These are phyloP conservation scores for Drosophila biarmipes DNA, from an alignment of 1,140 invertebrate genomes.

Conservation along the genomic window DNA sequence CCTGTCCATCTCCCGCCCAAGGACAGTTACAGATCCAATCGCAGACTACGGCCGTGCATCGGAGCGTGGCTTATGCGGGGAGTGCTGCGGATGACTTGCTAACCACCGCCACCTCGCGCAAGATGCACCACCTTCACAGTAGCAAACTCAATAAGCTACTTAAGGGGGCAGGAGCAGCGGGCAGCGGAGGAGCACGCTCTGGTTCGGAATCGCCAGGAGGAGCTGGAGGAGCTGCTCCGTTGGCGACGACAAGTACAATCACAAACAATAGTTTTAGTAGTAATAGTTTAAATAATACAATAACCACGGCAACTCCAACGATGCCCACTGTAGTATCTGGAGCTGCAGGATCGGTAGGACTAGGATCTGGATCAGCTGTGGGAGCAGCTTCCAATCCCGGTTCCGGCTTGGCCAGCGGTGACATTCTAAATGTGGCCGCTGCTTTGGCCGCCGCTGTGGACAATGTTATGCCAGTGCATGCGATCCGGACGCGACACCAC, in stretches of 20 bases:
- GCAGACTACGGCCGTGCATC: constrained; percentile 85
- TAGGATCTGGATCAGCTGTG: constrained; percentile 17
- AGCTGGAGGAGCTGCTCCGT: constrained; percentile 20
- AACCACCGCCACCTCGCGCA: constrained; percentile 79
- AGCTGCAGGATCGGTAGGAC: constrained; percentile 20
- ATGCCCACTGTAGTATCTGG: constrained; percentile 69
- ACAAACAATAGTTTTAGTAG: constrained; percentile 84
- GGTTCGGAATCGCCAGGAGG: constrained; percentile 75
- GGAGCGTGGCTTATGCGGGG: constrained; percentile 85
- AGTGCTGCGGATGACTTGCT: constrained; percentile 85
- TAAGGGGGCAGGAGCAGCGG: constrained; percentile 64
- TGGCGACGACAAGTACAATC: constrained; percentile 84
- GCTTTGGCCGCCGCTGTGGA: constrained; percentile 84
- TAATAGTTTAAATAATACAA: constrained; percentile 84
- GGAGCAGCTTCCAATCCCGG: constrained; percentile 11
- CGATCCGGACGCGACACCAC: constrained; percentile 56
- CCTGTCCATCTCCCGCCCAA: constrained; percentile 75
- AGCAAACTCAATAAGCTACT: constrained; percentile 85
- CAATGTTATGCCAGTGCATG: constrained; percentile 48
- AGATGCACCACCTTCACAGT: constrained; percentile 85
- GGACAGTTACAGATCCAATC: constrained; percentile 28
- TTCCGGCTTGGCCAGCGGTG: constrained; percentile 35
- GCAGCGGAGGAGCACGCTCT: constrained; percentile 52
- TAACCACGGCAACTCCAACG: constrained; percentile 76
- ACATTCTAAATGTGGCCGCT: constrained; percentile 83